These are phyloP conservation scores for Pantherophis alleghaniensis DNA, from an alignment of 2,797 vertebrate genomes.

Conservation along the genomic window DNA sequence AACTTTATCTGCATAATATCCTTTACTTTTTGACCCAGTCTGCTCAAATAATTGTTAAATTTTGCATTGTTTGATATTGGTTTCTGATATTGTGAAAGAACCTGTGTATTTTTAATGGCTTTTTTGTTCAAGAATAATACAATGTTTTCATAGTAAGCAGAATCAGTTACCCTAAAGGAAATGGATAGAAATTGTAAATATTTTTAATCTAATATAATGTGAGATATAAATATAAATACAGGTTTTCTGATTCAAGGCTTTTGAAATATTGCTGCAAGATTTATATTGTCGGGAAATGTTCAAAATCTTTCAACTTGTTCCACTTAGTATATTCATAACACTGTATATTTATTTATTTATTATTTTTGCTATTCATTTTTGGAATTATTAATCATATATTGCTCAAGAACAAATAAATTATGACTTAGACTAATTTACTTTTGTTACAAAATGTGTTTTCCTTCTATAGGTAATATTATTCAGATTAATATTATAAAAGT, in stretches of 20 bases:
- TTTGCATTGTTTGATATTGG: slow-evolving; percentile 12
- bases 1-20: neutral
- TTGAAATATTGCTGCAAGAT: slow-evolving; percentile 34
- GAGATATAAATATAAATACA: slow-evolving; percentile 13
- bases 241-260: neutral
- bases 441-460: slow-evolving; percentile 51
- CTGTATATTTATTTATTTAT: slow-evolving; percentile 11
- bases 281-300: slow-evolving; percentile 18
- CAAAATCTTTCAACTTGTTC: neutral
- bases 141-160: neutral
- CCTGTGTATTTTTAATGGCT: slow-evolving; percentile 6
- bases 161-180: neutral
- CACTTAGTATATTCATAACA: slow-evolving; percentile 1
- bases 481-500: slow-evolving; percentile 25
- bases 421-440: slow-evolving; percentile 32
- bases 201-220: slow-evolving; percentile 10
- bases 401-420: slow-evolving; percentile 43
- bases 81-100: neutral
- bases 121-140: slow-evolving; percentile 28
- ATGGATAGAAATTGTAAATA: neutral
- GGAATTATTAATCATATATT: slow-evolving; percentile 18
- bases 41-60: neutral
- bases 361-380: slow-evolving; percentile 14
- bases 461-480: slow-evolving; percentile 24
- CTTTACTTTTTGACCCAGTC: neutral